Evolutionary conservation across 2,888 invertebrate species (phyloP).

Genomic region (Epirrhoe alternata): DNA sequence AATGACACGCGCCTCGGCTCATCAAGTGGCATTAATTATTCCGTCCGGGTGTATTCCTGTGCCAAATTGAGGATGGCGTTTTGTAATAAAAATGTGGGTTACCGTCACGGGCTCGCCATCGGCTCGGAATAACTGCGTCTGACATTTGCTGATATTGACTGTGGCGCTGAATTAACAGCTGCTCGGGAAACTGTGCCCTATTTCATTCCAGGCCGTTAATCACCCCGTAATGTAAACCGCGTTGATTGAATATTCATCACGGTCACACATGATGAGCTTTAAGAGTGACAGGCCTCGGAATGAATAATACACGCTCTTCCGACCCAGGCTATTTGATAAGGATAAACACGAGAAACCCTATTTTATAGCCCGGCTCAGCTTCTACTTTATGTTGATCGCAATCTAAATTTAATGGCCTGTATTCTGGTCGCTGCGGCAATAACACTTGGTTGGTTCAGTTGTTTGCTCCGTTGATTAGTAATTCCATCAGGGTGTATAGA

Average conservation of each 20-base stretch:
- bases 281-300: constrained; percentile 13
- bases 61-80: constrained; percentile 57
- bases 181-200: constrained; percentile 41
- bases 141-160: constrained; percentile 43
- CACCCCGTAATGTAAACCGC: constrained; percentile 24
- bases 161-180: constrained; percentile 43
- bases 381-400: constrained; percentile 23
- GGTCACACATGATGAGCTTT: constrained; percentile 31
- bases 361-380: constrained; percentile 17
- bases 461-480: constrained; percentile 26
- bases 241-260: constrained; percentile 38
- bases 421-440: constrained; percentile 23
- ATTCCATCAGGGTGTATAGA: constrained; percentile 22
- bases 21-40: constrained; percentile 57
- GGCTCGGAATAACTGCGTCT: constrained; percentile 40
- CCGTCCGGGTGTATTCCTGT: constrained; percentile 53
- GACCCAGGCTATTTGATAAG: constrained; percentile 7
- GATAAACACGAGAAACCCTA: constrained; percentile 18
- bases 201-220: constrained; percentile 31
- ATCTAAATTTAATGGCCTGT: constrained; percentile 26
- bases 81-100: constrained; percentile 56
- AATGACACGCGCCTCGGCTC: constrained; percentile 47
- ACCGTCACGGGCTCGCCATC: constrained; percentile 40
- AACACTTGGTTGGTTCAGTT: constrained; percentile 20
- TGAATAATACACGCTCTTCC: constrained; percentile 24